phyloP scores from a whole-genome alignment of 2,888 invertebrate genomes.

The Rugalucina vietnamica region DNA sequence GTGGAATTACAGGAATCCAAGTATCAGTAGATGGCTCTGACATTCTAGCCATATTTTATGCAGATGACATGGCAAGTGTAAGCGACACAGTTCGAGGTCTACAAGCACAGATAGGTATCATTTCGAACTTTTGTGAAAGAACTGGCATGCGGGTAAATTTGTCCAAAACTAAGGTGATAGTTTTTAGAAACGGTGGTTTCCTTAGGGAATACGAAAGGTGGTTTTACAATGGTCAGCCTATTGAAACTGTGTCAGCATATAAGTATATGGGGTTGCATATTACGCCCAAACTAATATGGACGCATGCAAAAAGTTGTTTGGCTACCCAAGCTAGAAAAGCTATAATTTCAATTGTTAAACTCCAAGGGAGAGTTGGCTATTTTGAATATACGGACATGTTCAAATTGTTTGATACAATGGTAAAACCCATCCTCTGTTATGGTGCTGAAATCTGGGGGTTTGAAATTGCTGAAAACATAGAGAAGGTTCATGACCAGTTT shows the following conservation, averaged over 20 bases:
- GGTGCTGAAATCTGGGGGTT: not conserved
- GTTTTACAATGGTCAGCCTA: not conserved
- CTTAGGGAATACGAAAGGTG: not conserved
- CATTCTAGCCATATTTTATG: not conserved
- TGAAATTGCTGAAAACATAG: not conserved
- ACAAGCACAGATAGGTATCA: not conserved
- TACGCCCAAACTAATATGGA: not conserved
- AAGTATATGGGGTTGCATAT: constrained; percentile 1
- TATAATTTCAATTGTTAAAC: not conserved
- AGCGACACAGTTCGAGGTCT: not conserved
- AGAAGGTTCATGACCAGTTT: not conserved
- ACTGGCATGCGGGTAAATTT: constrained; percentile 3
- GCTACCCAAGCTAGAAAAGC: not conserved
- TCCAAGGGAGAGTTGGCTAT: not conserved
- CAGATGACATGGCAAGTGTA: not conserved
- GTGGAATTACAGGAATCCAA: not conserved
- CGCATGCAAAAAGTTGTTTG: not conserved
- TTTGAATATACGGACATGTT: not conserved
- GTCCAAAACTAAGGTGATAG: not conserved
- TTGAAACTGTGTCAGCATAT: not conserved
- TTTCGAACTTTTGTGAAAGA: not conserved
- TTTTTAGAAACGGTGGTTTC: constrained; percentile 13
- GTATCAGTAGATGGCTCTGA: not conserved
- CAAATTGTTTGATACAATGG: constrained; percentile 5
- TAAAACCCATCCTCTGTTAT: not conserved